Conservation (phyloP, 1,140 invertebrate genomes). For the Trichogramma pretiosum region DNA sequence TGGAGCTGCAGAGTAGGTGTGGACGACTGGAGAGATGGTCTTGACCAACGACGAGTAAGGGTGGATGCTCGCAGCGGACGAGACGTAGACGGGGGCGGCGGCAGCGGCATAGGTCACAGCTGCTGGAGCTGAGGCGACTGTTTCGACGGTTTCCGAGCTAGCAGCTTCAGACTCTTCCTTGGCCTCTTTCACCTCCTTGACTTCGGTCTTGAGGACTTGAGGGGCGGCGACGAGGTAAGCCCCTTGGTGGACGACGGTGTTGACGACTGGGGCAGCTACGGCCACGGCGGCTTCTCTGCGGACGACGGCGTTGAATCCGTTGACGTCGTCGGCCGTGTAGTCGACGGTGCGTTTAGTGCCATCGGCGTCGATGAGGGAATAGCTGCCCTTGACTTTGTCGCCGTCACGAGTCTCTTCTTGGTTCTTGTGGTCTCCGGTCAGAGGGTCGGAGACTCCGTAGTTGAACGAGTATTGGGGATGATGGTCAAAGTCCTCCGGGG, state of each 20-base stretch:
- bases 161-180: too few species aligned
- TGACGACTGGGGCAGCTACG: slow-evolving; percentile 18
- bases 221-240: neutral
- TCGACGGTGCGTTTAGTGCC: slow-evolving; percentile 48
- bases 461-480: slow-evolving; percentile 48
- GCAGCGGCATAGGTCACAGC: slow-evolving; percentile 4
- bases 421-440: slow-evolving; percentile 48
- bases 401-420: slow-evolving; percentile 48
- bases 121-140: neutral
- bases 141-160: too few species aligned
- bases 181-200: too few species aligned
- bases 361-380: slow-evolving; percentile 49
- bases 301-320: slow-evolving; percentile 51
- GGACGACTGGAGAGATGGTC: too few species aligned
- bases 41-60: too few species aligned
- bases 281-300: slow-evolving; percentile 45
- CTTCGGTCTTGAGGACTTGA: too few species aligned
- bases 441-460: slow-evolving; percentile 47
- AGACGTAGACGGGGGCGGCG: neutral
- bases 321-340: slow-evolving; percentile 47
- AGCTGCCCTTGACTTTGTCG: slow-evolving; percentile 48
- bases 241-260: neutral
- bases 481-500: slow-evolving; percentile 39
- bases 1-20: too few species aligned
- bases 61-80: neutral